Evolutionary conservation across 2,797 vertebrate species (phyloP).

Genomic region (Acestrorhynchus altus): DNA sequence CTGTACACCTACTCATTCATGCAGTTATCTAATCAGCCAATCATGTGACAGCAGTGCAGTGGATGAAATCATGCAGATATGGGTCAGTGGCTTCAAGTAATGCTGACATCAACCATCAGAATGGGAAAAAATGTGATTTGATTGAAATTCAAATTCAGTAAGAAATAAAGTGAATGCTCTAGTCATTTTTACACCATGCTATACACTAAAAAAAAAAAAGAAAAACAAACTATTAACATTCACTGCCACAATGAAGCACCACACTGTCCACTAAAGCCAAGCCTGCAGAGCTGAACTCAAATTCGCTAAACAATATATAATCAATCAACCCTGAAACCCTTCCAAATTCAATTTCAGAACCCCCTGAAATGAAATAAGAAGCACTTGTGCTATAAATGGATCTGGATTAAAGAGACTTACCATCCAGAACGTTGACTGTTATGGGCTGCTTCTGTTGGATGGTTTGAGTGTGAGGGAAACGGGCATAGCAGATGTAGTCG

Average conservation of each 20-base stretch:
- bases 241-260: neutral
- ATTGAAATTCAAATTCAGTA: neutral
- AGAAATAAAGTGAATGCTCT: neutral
- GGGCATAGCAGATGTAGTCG: slow-evolving; percentile 90
- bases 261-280: neutral
- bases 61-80: no score
- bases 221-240: neutral
- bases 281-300: neutral
- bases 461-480: slow-evolving; percentile 89
- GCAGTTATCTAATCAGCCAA: no score
- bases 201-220: no score
- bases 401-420: slow-evolving; percentile 74
- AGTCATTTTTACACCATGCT: no score
- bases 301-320: neutral
- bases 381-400: neutral
- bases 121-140: no score
- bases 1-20: no score
- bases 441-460: slow-evolving; percentile 92
- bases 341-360: neutral
- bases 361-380: neutral
- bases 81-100: no score
- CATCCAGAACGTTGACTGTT: slow-evolving; percentile 89
- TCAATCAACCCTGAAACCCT: neutral
- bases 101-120: no score
- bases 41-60: no score